phyloP scores from a whole-genome alignment of 2,113 vertebrate species.

The Oxygymnocypris stewartii region DNA sequence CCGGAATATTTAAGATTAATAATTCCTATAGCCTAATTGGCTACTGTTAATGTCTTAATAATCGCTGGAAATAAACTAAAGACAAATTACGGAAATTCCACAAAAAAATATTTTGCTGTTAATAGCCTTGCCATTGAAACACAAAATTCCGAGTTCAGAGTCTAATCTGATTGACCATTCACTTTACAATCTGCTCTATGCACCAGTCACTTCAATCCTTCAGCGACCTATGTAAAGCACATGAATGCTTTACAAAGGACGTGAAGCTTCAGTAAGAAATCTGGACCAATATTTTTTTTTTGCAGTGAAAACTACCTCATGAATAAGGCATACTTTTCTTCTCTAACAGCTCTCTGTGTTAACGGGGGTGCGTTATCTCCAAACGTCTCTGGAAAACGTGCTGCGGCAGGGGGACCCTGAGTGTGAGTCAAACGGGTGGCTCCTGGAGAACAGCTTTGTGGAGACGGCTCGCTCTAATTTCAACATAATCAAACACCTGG shows the following conservation, averaged over 20 bases:
- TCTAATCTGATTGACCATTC: not conserved
- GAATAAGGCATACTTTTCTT: constrained; percentile 14
- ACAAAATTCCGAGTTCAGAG: not conserved
- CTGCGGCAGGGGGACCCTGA: constrained; percentile 78
- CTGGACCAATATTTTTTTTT: not conserved
- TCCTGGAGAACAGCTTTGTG: constrained; percentile 83
- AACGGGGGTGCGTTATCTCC: constrained; percentile 85
- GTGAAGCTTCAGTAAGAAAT: not conserved
- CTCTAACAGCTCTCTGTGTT: constrained; percentile 82
- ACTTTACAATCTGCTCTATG: not conserved
- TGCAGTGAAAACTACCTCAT: not conserved
- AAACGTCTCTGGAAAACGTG: constrained; percentile 87
- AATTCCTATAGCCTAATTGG: too few relatives aligned
- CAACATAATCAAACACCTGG: constrained; percentile 81
- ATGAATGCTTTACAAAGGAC: not conserved
- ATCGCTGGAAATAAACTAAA: too few relatives aligned
- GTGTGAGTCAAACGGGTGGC: constrained; percentile 83
- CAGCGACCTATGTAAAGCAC: not conserved
- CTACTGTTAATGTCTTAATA: too few relatives aligned
- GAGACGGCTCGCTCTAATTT: constrained; percentile 84
- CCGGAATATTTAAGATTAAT: too few relatives aligned
- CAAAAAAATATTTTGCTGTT: not conserved
- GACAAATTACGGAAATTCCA: too few relatives aligned
- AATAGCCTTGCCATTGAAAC: not conserved
- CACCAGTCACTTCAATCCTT: not conserved